Base-by-base conservation (phyloP, 2,113 vertebrate species). In the Spea bombifrons region DNA sequence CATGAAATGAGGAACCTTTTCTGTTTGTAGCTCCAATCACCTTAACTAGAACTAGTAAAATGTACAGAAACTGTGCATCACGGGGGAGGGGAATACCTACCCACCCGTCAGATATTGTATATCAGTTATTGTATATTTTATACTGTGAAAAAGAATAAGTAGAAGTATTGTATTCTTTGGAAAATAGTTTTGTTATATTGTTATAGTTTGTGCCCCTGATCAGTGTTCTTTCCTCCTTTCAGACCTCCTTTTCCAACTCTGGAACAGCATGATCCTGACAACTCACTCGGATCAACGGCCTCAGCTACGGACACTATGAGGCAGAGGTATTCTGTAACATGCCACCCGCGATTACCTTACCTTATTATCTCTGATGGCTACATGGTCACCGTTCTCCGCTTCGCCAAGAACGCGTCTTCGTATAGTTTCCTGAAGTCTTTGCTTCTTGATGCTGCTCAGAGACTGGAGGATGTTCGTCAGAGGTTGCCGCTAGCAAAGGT, bases 351-450 rank as follows among this genome's bases (percentile, higher is more conserved):
- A 12, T 86, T 94, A 8, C 90, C 93, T 9, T 95, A 94, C 87
- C 89, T 99, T 75, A 84, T 99, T 53, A 89, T 96, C 73, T 99
- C 97, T 49, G 97, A 99, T 81, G 97, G 97, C 12, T 99, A 98
- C 83, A 94, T 95, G 93, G 81, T 94, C 82, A 97, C 96, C 3
- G 88, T 94, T 3, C 90, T 99, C 71, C 90, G 87, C 53, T 86
- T 94, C 76, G 81, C 86, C 6, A 87, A 86, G 8, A 86, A 53
- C 43, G 79, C 92, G 45, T 92, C 93, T n/a, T 89, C 97, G 0
- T 86, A 90, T 2, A 49, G 83, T 9, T 84, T 97, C 73, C 52
- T 95, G 76, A 93, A 89, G 83, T 82, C 85, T 0, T 86, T 96
- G 65, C 86, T 99, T 0, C 89, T 94, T 75, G 92, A 96, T 80